phyloP scores from a whole-genome alignment of 2,113 vertebrate genomes.

The Prolemur simus region DNA sequence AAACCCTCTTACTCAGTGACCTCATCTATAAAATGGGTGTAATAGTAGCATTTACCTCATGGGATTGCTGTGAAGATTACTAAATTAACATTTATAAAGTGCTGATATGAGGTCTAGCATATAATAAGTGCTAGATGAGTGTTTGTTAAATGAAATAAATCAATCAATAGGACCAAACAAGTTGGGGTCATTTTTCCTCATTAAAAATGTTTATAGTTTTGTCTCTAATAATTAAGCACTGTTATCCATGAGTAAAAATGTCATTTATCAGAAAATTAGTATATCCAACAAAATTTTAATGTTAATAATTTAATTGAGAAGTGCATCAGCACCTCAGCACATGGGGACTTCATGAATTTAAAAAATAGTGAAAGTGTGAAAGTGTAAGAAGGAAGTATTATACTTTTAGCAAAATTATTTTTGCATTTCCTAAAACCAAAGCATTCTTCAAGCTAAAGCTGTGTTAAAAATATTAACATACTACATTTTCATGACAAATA shows the following conservation, averaged over 20 bases:
- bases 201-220: constrained; percentile 7
- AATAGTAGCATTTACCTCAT: background rate
- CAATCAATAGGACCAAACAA: background rate
- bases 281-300: background rate
- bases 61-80: background rate
- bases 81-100: background rate
- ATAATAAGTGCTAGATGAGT: background rate
- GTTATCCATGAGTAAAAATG: background rate
- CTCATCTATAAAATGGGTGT: background rate
- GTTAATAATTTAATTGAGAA: background rate
- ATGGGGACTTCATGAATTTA: background rate
- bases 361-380: background rate
- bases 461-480: background rate
- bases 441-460: constrained; percentile 12
- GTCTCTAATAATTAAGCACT: background rate
- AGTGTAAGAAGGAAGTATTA: background rate
- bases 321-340: background rate
- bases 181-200: background rate
- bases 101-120: background rate
- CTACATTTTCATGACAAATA: background rate
- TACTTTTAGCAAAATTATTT: background rate
- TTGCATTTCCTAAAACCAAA: background rate
- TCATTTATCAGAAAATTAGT: background rate
- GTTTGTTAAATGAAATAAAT: background rate
- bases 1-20: background rate